Base-by-base conservation (phyloP, 1,140 invertebrate species). In the Proales similis region DNA sequence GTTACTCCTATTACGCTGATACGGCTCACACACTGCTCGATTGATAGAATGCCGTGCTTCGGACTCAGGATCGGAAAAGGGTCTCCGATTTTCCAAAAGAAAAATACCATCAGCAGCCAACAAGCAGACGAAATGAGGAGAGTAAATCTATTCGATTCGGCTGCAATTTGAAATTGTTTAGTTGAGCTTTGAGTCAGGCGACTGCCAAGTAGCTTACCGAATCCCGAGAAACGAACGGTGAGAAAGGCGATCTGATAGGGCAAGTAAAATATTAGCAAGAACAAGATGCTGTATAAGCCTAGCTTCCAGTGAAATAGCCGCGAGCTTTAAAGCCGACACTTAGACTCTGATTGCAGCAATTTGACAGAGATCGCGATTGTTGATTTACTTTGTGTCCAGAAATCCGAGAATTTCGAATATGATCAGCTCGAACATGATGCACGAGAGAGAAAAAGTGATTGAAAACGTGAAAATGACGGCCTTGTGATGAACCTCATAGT, bases 51-150 rank as follows among this genome's bases (percentile, higher is more conserved):
- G 30, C 89, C 90, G 80, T 95, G 85, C 72, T 90, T 88, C 9
- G 86, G 84, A 78, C 86, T 96, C 4, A 94, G 78, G 69, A 99
- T 90, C 20, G 95, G 95, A 78, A 99, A 99, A 5, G 93, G 92
- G 78, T 98, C 93, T 1, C 95, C 95, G 67, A 98, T 84, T 80
- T 96, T 94, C 94, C 95, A 98, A 70, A 99, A 96, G 63, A 93
- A 83, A 70, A 94, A 93, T 0, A 98, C 80, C 71, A 93, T 98
- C 27, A 87, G 80, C 53, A 90, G 79, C 86, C 93, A 99, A 0
- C 86, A 81, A 60, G 86, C 71, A 33, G 88, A 71, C 5, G 91
- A 90, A 27, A 96, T 72, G 26, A 85, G 82, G 63, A 84, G 82
- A 7, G 72, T 48, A 65, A 71, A 68, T 39, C 67, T 65, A 48